phyloP scores from a whole-genome alignment of 2,113 vertebrate genomes.

The Elachura formosa region DNA sequence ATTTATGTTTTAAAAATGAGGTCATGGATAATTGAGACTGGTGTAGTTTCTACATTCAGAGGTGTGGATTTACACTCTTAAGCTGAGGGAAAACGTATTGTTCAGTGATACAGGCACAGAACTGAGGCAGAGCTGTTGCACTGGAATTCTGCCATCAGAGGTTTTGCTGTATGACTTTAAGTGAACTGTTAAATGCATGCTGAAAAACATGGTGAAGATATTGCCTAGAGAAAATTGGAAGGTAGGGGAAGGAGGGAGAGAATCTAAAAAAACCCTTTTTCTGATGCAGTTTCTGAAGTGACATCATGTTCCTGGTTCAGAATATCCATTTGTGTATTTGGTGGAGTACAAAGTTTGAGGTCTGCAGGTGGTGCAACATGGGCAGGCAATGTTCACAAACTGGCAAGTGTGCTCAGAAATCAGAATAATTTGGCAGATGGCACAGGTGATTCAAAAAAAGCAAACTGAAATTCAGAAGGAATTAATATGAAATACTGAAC shows the following conservation, averaged over 20 bases:
- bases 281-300: background rate
- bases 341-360: background rate
- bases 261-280: background rate
- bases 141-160: background rate
- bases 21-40: slow-evolving; percentile 16
- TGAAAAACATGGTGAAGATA: background rate
- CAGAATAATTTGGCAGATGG: background rate
- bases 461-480: background rate
- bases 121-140: background rate
- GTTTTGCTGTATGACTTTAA: background rate
- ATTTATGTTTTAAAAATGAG: slow-evolving; percentile 46
- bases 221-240: background rate
- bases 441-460: background rate
- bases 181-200: background rate
- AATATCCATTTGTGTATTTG: background rate
- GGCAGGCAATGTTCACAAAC: background rate
- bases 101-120: background rate
- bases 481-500: background rate
- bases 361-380: background rate
- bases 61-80: background rate
- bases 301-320: background rate
- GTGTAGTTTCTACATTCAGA: background rate
- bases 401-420: background rate
- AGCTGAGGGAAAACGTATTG: background rate
- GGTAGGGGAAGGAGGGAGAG: background rate